Percentiles rank a stretch among this genome's conserved stretches.
Evolutionary conservation across 2,113 vertebrate species (phyloP).

Genomic region (Lophius piscatorius): DNA sequence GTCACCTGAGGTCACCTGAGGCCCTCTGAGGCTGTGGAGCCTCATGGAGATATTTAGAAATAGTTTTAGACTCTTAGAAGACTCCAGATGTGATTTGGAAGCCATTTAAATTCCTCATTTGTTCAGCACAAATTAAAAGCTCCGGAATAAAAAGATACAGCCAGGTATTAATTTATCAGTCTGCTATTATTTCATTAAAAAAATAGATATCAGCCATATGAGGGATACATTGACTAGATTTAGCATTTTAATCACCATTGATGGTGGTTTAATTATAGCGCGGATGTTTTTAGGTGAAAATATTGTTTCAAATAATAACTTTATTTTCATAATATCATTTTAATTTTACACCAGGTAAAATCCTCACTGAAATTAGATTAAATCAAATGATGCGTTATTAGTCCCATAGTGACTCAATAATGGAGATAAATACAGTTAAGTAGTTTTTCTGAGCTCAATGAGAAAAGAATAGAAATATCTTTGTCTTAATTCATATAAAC

Average conservation of each 20-base stretch:
- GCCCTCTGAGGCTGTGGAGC: conserved; percentile 5
- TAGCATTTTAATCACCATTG: conserved; percentile 36
- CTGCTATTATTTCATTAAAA: conserved; percentile 39
- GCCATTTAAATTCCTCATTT: conserved; percentile 12
- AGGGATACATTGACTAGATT: conserved; percentile 15
- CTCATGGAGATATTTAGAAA: conserved; percentile 19
- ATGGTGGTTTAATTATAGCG: not conserved
- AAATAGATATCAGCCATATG: conserved; percentile 34
- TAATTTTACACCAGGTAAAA: too few species aligned
- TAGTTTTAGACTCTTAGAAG: not conserved
- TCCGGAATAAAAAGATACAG: conserved; percentile 24
- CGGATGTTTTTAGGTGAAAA: conserved; percentile 6
- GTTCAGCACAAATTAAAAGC: conserved; percentile 41
- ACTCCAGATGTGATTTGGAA: conserved; percentile 11
- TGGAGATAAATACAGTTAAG: too few species aligned
- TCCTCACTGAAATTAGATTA: too few species aligned
- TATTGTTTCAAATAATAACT: not conserved
- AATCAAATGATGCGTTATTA: too few species aligned
- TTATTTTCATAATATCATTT: too few species aligned
- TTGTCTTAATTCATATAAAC: too few species aligned
- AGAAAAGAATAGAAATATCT: too few species aligned
- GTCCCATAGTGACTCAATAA: too few species aligned
- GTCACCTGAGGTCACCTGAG: not conserved
- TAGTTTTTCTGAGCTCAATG: too few species aligned
- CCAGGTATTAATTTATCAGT: conserved; percentile 42